Base-by-base conservation (phyloP, 2,888 invertebrate genomes). In the Parelbella ahira region DNA sequence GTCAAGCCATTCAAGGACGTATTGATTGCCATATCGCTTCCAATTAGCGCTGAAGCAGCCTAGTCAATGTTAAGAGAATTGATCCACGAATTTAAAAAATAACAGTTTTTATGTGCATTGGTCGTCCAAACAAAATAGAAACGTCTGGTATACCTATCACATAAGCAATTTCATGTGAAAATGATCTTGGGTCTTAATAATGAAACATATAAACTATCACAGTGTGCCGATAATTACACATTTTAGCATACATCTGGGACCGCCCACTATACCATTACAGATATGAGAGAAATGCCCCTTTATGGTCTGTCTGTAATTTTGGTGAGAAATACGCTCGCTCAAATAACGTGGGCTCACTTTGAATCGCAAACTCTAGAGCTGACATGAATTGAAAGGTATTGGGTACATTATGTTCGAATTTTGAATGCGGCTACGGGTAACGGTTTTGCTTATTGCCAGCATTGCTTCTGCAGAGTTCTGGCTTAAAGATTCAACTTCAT, bases 141-240 rank as follows among this genome's bases (percentile, higher is more conserved):
- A 20, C 8, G 1, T 5, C n/a, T 36, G 27, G 37, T 29, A 10
- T 0, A 23, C 38, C 1, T 13, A 37, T 13, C 1, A 30, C 11
- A 11, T 10, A 41, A 23, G 33, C 34, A 19, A 33, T 42, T 42
- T 34, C 15, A 34, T 23, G 27, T 21, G 37, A 37, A 37, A 37
- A 37, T 27, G 12, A 11, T 23, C 15, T 10, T 37, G 21, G 33
- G 27, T 15, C 28, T 36, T 10, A 42, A 15, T 42, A 42, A 42
- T 42, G 42, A 42, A 42, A 29, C 42, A 23, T 28, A 42, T 42
- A 42, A 42, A 36, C 34, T 42, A 29, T 42, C 28, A 21, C 21
- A 28, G 34, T 28, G 27, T 15, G 42, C 8, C 34, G 34, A 33
- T 42, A 42, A 42, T 42, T 42, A 42, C 29, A 36, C 28, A 29